Percentiles rank a stretch among this genome's conserved stretches.
Conservation (phyloP, 1,140 invertebrate genomes). For the Mactra quadrangularis region DNA sequence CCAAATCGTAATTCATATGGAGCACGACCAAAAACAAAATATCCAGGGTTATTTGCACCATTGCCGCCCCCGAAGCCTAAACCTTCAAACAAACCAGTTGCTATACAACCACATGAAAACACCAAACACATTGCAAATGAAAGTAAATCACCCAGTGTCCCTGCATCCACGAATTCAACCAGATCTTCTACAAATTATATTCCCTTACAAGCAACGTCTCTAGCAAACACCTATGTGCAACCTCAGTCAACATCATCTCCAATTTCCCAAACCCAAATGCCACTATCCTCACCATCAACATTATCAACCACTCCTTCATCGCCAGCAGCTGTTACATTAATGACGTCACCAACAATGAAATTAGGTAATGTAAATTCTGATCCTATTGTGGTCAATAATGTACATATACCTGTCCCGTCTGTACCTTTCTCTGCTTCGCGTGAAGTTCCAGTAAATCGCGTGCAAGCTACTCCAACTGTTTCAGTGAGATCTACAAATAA, state of each 20-base stretch:
- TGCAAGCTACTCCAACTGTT: constrained; percentile 11
- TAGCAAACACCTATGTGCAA: not conserved
- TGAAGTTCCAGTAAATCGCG: constrained; percentile 2
- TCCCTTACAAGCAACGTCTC: not conserved
- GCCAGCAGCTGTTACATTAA: not conserved
- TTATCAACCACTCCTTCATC: not conserved
- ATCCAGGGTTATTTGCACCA: not conserved
- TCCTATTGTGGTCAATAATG: not conserved
- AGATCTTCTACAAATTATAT: not conserved
- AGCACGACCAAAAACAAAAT: constrained; percentile 36
- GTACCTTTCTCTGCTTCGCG: not conserved
- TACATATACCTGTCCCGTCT: not conserved
- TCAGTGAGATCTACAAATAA: not conserved
- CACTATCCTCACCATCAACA: not conserved
- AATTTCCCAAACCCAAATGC: not conserved
- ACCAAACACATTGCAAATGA: no score
- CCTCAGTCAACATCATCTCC: no score
- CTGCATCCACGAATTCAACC: not conserved
- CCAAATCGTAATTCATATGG: not conserved
- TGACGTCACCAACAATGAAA: not conserved
- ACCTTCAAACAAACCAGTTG: not conserved
- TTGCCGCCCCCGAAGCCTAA: not conserved
- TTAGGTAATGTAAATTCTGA: not conserved
- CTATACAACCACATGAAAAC: not conserved
- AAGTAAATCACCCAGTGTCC: not conserved